These are phyloP conservation scores for Epinotia nisella DNA, from an alignment of 2,888 invertebrate genomes.

Conservation along the genomic window DNA sequence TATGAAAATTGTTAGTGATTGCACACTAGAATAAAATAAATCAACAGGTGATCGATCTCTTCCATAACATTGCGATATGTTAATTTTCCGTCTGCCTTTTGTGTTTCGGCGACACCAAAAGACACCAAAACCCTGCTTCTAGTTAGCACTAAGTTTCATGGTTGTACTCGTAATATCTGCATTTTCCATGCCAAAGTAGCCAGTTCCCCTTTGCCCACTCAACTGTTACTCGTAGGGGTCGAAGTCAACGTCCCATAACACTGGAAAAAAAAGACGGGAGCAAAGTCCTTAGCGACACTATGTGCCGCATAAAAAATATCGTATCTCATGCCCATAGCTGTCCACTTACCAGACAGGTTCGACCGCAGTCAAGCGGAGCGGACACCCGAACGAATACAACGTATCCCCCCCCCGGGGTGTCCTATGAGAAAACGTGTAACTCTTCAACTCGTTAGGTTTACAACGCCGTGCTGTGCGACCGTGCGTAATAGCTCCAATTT, in stretches of 20 bases:
- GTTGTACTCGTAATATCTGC: background rate
- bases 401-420: too few species aligned
- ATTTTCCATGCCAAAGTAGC: background rate
- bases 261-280: conserved; percentile 31
- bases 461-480: background rate
- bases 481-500: background rate
- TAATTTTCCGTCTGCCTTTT: too few species aligned
- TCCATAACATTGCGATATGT: too few species aligned
- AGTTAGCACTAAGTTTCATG: background rate
- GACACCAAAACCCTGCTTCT: background rate
- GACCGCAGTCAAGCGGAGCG: conserved; percentile 9
- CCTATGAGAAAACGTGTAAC: background rate
- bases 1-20: too few species aligned
- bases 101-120: too few species aligned
- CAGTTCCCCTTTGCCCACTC: background rate
- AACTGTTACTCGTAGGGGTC: conserved; percentile 22
- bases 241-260: conserved; percentile 32
- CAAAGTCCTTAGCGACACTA: conserved; percentile 42
- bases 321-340: conserved; percentile 39
- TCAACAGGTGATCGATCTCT: too few species aligned
- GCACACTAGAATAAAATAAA: too few species aligned
- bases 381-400: background rate
- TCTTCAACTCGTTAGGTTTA: conserved; percentile 5
- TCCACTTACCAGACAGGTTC: conserved; percentile 19
- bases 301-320: conserved; percentile 40